phyloP scores from a whole-genome alignment of 2,113 vertebrate genomes.

The Pteruthius melanotis region DNA sequence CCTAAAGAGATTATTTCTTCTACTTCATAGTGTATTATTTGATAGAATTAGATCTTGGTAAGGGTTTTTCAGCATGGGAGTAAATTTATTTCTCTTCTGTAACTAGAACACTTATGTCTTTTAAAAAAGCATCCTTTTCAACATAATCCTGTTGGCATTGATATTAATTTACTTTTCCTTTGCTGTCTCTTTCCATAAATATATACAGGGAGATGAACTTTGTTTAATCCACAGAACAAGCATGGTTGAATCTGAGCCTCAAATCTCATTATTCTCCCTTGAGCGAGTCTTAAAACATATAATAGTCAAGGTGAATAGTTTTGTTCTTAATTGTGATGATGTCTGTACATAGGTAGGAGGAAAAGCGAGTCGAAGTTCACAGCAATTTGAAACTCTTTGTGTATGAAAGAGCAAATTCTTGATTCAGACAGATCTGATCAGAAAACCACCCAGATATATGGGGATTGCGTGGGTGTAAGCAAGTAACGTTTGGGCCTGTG shows the following conservation, averaged over 20 bases:
- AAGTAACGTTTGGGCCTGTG: neutral
- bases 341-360: neutral
- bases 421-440: neutral
- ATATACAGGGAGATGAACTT: neutral
- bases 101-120: neutral
- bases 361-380: neutral
- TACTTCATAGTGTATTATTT: neutral
- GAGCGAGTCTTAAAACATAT: neutral
- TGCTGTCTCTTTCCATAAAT: slow-evolving; percentile 14
- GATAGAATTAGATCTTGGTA: neutral
- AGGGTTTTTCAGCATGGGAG: neutral
- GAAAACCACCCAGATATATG: neutral
- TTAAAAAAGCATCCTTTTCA: neutral
- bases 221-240: slow-evolving; percentile 2
- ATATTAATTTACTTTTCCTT: slow-evolving; percentile 16
- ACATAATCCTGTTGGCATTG: neutral
- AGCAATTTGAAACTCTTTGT: neutral
- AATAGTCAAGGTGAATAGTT: slow-evolving; percentile 14
- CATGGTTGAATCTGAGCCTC: neutral
- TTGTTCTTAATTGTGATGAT: neutral
- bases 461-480: neutral
- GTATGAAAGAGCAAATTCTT: neutral
- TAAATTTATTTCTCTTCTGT: neutral
- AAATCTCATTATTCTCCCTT: neutral
- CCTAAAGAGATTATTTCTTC: neutral